phyloP scores from a whole-genome alignment of 2,797 vertebrate species.

The Peromyscus melanophrys region DNA sequence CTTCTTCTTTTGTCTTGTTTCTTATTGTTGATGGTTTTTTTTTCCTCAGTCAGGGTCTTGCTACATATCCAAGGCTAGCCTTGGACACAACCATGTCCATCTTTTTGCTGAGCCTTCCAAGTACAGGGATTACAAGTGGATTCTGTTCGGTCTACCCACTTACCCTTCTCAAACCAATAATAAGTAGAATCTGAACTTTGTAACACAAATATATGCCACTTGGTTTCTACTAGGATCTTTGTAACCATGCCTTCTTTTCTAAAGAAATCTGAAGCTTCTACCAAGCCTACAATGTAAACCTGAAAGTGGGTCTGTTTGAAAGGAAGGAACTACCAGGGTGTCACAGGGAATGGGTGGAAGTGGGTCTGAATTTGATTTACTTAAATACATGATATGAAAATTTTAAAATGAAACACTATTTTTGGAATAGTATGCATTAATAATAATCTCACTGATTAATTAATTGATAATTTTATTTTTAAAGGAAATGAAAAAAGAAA shows the following conservation, averaged over 20 bases:
- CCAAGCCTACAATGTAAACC: background rate
- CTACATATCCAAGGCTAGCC: background rate
- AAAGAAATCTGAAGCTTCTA: background rate
- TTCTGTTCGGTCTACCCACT: background rate
- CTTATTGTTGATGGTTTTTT: background rate
- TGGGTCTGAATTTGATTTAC: background rate
- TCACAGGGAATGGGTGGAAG: too few relatives aligned
- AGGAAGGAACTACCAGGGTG: background rate
- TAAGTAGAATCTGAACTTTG: background rate
- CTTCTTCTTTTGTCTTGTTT: background rate
- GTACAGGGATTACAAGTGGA: background rate
- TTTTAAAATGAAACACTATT: background rate
- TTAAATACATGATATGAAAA: background rate
- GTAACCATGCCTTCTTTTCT: background rate
- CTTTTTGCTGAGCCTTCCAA: background rate
- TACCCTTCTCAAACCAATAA: background rate
- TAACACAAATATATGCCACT: background rate
- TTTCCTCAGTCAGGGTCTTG: background rate
- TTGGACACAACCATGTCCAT: background rate
- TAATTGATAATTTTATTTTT: background rate
- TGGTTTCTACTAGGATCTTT: background rate
- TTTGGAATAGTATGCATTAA: background rate
- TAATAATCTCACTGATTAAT: background rate
- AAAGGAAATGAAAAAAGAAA: background rate
- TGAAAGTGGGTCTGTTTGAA: background rate